Base-by-base conservation (phyloP, 2,113 vertebrate genomes). In the Solea senegalensis region DNA sequence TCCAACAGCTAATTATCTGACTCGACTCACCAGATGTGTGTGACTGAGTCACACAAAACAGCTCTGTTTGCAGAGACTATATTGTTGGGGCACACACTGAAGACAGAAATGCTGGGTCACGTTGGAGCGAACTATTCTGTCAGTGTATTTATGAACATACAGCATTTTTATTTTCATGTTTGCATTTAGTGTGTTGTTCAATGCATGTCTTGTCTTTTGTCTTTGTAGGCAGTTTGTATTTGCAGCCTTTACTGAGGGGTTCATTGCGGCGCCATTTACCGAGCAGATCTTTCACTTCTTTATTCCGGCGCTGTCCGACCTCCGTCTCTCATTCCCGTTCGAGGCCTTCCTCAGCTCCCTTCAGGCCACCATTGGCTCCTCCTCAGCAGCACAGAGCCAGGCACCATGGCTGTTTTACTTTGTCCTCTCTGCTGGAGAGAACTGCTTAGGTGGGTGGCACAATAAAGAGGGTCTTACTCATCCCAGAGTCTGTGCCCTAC, bases 351-450 rank as follows among this genome's bases (percentile, higher is more conserved):
- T 99, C 80, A 93, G 90, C 82, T 95, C 97, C 71, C 94, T 99
- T 57, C 92, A 95, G 88, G 59, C 79, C 78, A 90, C 89, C 46
- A 89, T 95, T 65, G 48, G 67, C 50, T 84, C 88, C 15, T 86
- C 80, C 16, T 84, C 91, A 10, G 67, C 83, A 12, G 74, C 86
- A 62, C 85, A 88, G 34, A 90, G 86, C 69, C 88, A 90, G 76
- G 95, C 95, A 0, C 97, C 97, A 0, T 98, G 97, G 96, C 94
- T 98, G 65, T 96, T 98, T 82, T 98, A 98, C 89, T 97, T 97
- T 62, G 96, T 98, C 61, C 93, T 99, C 65, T 96, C 94, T 55
- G 94, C 94, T 49, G 98, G 97, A 40, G 96, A 98, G 89, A 96
- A 92, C 1, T 91, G 94, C 12, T 86, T 99, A 79, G 94, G 98